Conservation (phyloP, 2,888 invertebrate species). For the Leptodirus hochenwartii region DNA sequence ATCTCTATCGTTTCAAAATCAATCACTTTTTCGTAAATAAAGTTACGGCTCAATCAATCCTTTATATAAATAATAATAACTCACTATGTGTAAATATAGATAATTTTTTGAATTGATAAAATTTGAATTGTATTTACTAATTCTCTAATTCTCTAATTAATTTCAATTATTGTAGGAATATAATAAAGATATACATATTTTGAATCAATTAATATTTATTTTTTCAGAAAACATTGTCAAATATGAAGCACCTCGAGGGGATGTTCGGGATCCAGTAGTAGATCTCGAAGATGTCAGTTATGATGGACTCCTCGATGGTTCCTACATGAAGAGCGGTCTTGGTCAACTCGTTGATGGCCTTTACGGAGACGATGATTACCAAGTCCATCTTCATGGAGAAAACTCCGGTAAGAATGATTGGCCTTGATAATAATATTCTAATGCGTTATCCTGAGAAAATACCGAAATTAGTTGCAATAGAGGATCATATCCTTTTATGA, state of each 20-base stretch:
- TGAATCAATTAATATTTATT: too few species aligned
- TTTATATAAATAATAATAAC: too few species aligned
- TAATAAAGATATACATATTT: too few species aligned
- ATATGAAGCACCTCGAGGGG: constrained; percentile 49
- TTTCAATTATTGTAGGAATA: too few species aligned
- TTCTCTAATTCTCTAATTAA: too few species aligned
- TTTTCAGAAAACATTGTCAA: constrained; percentile 45
- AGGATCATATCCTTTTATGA: too few species aligned
- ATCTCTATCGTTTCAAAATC: too few species aligned
- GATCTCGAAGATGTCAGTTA: constrained; percentile 65
- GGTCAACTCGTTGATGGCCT: constrained; percentile 70
- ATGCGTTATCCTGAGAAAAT: background rate
- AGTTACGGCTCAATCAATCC: too few species aligned
- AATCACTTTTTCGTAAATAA: too few species aligned
- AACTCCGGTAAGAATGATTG: constrained; percentile 30
- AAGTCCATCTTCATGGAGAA: constrained; percentile 36
- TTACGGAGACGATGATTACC: constrained; percentile 47
- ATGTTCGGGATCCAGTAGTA: constrained; percentile 39
- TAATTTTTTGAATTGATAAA: too few species aligned
- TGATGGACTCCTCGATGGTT: constrained; percentile 45
- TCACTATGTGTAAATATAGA: too few species aligned
- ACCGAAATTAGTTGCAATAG: constrained; percentile 1
- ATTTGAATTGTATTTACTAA: too few species aligned
- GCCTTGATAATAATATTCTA: background rate
- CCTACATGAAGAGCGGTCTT: constrained; percentile 45